Conservation (phyloP, 1,140 invertebrate species). For the Coenobita brevimanus region DNA sequence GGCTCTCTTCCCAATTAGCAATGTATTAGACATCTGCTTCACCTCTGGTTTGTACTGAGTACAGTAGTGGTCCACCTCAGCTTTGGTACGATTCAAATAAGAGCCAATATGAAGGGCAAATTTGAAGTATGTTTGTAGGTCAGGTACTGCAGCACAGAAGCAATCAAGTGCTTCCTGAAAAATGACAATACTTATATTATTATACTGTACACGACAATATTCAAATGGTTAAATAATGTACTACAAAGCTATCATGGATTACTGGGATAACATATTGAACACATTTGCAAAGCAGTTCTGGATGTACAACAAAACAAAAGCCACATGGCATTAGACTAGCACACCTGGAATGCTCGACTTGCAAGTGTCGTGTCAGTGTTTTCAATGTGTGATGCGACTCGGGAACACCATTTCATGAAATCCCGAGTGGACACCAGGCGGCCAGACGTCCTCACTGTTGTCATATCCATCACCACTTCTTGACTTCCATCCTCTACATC, state of each 20-base stretch:
- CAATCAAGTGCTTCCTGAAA: slow-evolving; percentile 93
- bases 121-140: slow-evolving; percentile 73
- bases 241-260: not conserved
- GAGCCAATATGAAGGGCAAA: slow-evolving; percentile 79
- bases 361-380: slow-evolving; percentile 44
- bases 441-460: slow-evolving; percentile 59
- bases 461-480: slow-evolving; percentile 44
- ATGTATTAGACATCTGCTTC: slow-evolving; percentile 73
- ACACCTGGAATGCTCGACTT: slow-evolving; percentile 65
- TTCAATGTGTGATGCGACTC: slow-evolving; percentile 77
- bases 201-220: not conserved
- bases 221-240: not conserved
- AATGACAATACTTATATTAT: slow-evolving; percentile 62
- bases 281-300: no score
- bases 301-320: no score
- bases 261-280: not conserved
- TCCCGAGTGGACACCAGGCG: slow-evolving; percentile 81
- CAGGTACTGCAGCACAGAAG: slow-evolving; percentile 85
- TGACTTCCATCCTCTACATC: slow-evolving; percentile 30
- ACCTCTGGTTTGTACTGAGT: slow-evolving; percentile 86
- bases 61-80: slow-evolving; percentile 87
- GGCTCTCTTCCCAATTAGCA: slow-evolving; percentile 77
- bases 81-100: slow-evolving; percentile 87
- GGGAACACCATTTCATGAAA: slow-evolving; percentile 92
- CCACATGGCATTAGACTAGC: no score